phyloP scores from a whole-genome alignment of 2,888 invertebrate genomes.

The Ectropis crepuscularia region DNA sequence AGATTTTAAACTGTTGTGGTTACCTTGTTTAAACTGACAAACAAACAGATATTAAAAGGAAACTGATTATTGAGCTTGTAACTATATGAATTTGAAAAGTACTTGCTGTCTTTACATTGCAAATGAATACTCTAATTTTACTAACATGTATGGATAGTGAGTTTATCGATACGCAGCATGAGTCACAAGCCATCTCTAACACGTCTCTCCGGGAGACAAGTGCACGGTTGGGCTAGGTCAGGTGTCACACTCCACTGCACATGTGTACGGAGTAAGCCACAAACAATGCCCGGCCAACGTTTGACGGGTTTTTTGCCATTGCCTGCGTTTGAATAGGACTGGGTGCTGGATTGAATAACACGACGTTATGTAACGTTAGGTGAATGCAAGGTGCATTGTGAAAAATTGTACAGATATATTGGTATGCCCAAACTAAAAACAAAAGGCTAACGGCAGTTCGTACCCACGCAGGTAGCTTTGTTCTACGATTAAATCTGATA shows the following conservation, averaged over 20 bases:
- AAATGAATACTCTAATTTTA: no score
- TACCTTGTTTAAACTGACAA: no score
- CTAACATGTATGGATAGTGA: no score
- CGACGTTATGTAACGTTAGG: slow-evolving; percentile 13
- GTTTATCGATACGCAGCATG: slow-evolving; percentile 45
- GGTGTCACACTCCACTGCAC: slow-evolving; percentile 74
- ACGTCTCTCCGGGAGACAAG: slow-evolving; percentile 69
- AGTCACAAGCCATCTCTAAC: slow-evolving; percentile 53
- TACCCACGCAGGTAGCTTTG: no score
- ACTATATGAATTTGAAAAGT: no score
- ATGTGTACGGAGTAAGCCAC: slow-evolving; percentile 49
- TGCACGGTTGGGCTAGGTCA: slow-evolving; percentile 82
- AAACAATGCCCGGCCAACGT: slow-evolving; percentile 47
- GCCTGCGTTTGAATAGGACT: slow-evolving; percentile 38
- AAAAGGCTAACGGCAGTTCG: no score
- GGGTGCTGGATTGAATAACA: slow-evolving; percentile 28
- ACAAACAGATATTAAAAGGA: no score
- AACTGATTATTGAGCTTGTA: no score
- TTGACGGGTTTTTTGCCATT: slow-evolving; percentile 43
- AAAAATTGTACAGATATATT: not conserved
- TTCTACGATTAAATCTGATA: no score
- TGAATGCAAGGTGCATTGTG: slow-evolving; percentile 10
- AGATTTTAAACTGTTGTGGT: no score
- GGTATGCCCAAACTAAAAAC: not conserved
- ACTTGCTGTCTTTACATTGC: no score